phyloP scores from a whole-genome alignment of 2,113 vertebrate genomes.

The Orientallactaga bullata region DNA sequence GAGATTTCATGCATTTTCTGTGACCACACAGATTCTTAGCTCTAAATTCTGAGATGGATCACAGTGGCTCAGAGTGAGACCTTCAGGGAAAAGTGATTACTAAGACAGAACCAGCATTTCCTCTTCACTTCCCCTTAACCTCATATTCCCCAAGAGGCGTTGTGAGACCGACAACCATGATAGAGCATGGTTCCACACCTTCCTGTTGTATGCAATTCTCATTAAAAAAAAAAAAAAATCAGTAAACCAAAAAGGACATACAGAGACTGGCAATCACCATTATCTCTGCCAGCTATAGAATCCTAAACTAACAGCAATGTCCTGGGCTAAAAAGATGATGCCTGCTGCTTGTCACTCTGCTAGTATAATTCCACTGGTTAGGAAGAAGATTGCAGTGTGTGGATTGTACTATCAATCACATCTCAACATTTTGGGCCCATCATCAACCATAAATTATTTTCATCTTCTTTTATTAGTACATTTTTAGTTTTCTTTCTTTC shows the following conservation, averaged over 20 bases:
- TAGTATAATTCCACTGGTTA: constrained; percentile 33
- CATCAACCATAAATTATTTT: constrained; percentile 8
- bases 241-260: constrained; percentile 76
- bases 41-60: neutral
- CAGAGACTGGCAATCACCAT: constrained; percentile 68
- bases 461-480: neutral
- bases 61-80: neutral
- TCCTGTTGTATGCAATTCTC: constrained; percentile 48
- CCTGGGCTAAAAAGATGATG: constrained; percentile 55
- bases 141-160: constrained; percentile 67
- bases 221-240: constrained; percentile 68
- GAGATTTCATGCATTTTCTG: neutral
- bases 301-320: constrained; percentile 73
- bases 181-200: constrained; percentile 52
- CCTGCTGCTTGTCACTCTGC: constrained; percentile 37
- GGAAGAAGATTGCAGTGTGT: neutral
- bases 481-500: constrained; percentile 30
- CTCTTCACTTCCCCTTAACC: constrained; percentile 42
- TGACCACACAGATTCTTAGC: constrained; percentile 26
- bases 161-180: constrained; percentile 58
- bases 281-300: constrained; percentile 71
- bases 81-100: constrained; percentile 7
- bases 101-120: neutral
- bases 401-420: neutral
- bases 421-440: neutral